These are phyloP conservation scores for Cephus cinctus DNA, from an alignment of 1,140 invertebrate species.

Conservation along the genomic window DNA sequence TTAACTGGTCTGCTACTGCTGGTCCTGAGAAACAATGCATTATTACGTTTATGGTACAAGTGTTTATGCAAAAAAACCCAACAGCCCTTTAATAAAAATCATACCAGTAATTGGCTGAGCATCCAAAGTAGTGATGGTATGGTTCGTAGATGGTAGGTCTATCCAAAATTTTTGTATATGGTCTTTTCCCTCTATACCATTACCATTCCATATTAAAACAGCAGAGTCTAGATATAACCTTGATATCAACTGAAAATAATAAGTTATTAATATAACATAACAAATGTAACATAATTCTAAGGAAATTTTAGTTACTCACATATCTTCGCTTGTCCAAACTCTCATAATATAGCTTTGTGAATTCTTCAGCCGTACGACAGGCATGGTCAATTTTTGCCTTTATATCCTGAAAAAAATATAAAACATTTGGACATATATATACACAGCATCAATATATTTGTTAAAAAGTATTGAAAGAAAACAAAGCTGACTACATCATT, in stretches of 20 bases:
- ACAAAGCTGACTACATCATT: background rate
- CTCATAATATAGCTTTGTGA: slow-evolving; percentile 81
- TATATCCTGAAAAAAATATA: slow-evolving; percentile 40
- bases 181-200: slow-evolving; percentile 69
- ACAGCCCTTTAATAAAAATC: no score
- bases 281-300: slow-evolving; percentile 10
- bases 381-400: slow-evolving; percentile 70
- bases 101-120: slow-evolving; percentile 75
- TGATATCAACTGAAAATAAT: slow-evolving; percentile 63
- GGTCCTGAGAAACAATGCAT: slow-evolving; percentile 48
- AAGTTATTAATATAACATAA: slow-evolving; percentile 7
- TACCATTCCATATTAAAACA: slow-evolving; percentile 85
- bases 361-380: slow-evolving; percentile 75
- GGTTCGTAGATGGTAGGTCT: slow-evolving; percentile 71
- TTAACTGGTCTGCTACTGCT: slow-evolving; percentile 66
- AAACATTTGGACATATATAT: background rate
- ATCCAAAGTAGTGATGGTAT: slow-evolving; percentile 71
- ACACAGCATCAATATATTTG: background rate
- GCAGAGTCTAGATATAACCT: slow-evolving; percentile 78
- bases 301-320: slow-evolving; percentile 55
- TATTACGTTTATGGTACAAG: no score
- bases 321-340: slow-evolving; percentile 78
- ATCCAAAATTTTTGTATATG: slow-evolving; percentile 78
- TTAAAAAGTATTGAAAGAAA: slow-evolving; percentile 1
- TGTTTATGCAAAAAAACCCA: no score